Percentiles rank a stretch among this genome's conserved stretches.
These are phyloP conservation scores for Alviniconcha marisindica DNA, from an alignment of 1,140 invertebrate genomes.

Conservation along the genomic window DNA sequence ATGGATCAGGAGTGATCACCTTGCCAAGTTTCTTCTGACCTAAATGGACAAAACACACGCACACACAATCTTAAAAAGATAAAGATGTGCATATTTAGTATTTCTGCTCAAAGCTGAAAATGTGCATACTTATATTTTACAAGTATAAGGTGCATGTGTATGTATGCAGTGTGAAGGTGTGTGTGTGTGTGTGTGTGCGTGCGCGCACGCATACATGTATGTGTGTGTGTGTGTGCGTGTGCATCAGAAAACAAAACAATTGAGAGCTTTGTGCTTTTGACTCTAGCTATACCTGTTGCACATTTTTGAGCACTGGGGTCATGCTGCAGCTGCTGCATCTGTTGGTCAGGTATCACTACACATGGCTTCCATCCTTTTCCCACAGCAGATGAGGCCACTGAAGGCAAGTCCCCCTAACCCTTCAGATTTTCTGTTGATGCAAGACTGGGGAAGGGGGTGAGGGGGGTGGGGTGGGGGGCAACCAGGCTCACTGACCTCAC, in stretches of 20 bases:
- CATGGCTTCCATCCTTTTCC: too few relatives aligned
- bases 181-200: not conserved
- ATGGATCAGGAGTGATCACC: constrained; percentile 96
- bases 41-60: constrained; percentile 26
- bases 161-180: not conserved
- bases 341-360: too few relatives aligned
- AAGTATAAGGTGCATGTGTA: too few relatives aligned
- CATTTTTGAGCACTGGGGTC: too few relatives aligned
- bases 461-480: too few relatives aligned
- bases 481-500: too few relatives aligned
- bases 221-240: too few relatives aligned
- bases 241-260: not conserved
- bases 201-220: not conserved
- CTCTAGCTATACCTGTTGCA: not conserved
- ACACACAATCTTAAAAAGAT: not conserved
- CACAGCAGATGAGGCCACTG: too few relatives aligned
- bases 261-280: not conserved
- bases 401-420: too few relatives aligned
- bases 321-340: too few relatives aligned
- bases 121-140: too few relatives aligned
- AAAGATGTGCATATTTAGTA: not conserved
- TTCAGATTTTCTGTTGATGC: not conserved
- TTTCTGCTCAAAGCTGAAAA: not conserved
- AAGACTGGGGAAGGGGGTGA: not conserved
- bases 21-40: constrained; percentile 89